Evolutionary conservation across 2,113 vertebrate genomes (phyloP).

Genomic region (Scomber scombrus): DNA sequence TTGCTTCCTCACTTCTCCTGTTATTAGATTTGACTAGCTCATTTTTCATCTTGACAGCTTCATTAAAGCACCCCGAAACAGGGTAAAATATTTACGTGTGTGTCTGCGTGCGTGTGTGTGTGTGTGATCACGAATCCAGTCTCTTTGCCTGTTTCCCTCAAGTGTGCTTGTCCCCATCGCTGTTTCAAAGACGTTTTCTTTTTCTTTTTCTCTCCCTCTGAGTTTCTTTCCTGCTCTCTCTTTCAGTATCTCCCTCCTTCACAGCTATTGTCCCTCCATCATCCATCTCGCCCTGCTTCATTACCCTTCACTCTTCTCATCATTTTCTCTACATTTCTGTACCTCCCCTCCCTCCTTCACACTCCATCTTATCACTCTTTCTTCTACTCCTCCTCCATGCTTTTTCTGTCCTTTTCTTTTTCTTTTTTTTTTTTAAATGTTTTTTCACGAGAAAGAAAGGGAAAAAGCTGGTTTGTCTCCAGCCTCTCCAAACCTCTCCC

Average conservation of each 20-base stretch:
- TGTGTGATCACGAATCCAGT: slow-evolving; percentile 38
- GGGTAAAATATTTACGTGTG: slow-evolving; percentile 66
- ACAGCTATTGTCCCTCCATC: slow-evolving; percentile 48
- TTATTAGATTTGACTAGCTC: slow-evolving; percentile 79
- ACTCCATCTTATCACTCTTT: slow-evolving; percentile 46
- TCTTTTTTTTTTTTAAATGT: no score
- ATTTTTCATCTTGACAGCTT: slow-evolving; percentile 83
- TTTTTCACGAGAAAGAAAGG: slow-evolving; percentile 8
- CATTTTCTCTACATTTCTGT: slow-evolving; percentile 34
- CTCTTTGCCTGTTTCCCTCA: slow-evolving; percentile 19
- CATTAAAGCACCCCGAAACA: slow-evolving; percentile 74
- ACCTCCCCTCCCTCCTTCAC: slow-evolving; percentile 8
- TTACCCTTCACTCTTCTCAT: slow-evolving; percentile 48
- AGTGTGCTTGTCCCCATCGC: slow-evolving; percentile 33
- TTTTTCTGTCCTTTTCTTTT: slow-evolving; percentile 1
- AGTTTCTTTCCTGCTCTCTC: slow-evolving; percentile 24
- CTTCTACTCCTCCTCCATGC: slow-evolving; percentile 34
- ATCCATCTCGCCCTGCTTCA: slow-evolving; percentile 57
- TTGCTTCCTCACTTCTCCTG: slow-evolving; percentile 62
- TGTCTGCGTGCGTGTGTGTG: slow-evolving; percentile 1
- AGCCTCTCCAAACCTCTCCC: slow-evolving; percentile 69
- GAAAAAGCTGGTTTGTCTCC: slow-evolving; percentile 69
- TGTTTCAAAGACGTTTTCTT: slow-evolving; percentile 45
- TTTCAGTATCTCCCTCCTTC: slow-evolving; percentile 34
- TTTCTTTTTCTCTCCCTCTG: not conserved